Base-by-base conservation (phyloP, 2,888 invertebrate genomes). In the Eledona agricola region DNA sequence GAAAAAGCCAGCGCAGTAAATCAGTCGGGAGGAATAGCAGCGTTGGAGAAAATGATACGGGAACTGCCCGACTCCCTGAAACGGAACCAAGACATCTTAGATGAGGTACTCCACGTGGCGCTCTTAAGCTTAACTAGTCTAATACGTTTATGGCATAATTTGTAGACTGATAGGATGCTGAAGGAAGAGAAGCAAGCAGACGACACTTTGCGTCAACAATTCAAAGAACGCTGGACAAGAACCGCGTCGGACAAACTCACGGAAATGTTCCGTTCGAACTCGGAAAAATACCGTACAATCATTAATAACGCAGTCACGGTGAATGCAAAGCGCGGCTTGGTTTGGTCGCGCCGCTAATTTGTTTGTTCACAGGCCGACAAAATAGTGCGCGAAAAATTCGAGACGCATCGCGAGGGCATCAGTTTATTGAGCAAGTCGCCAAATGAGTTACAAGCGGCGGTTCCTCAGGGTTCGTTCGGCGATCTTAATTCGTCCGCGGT, bases 171-270 rank as follows among this genome's bases (percentile, higher is more conserved):
- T 66, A 79, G 89, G 53, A 81, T 93, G 83, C 78, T 99, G 64
- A 87, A 88, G 66, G 97, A 97, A 75, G 99, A 99, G 78, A 88
- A 88, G 62, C 86, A 89, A 63, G 91, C 95, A 1, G 99, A 99
- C 76, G 86, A 86, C 65, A 86, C 91, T 69, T 80, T 99, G 61
- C 83, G 93, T 51, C 79, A 80, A 26, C 97, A 98, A 80, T 96
- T 98, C 75, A 93, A 92, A 67, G 90, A 92, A 58, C 86, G 88
- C 57, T 99, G 99, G 99, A 85, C 87, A 1, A 85, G 99, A 68
- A 93, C 93, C 12, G 83, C 91, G 1, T 96, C 96, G 0, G 86
- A 83, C 12, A 87, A 87, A 72, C 83, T 99, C 47, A 98, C 96
- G 0, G 91, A 89, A 70, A 90, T 93, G 70, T 90, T 97, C 74